phyloP scores from a whole-genome alignment of 2,113 vertebrate species.

The Cryptotis parvus region DNA sequence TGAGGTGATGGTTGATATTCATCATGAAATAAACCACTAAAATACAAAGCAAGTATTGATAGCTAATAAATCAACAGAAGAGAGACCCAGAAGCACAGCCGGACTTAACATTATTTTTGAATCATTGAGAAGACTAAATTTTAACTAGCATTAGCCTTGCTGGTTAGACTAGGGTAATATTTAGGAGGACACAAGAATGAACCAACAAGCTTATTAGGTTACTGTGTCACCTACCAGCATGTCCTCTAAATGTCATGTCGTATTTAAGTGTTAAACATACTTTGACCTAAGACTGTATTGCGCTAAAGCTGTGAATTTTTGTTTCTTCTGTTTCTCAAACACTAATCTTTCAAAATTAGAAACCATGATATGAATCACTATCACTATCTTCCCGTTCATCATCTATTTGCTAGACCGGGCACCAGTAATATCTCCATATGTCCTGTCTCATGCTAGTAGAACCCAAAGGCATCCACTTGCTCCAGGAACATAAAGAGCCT shows the following conservation, averaged over 20 bases:
- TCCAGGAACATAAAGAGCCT: too few species aligned
- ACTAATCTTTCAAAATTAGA: too few species aligned
- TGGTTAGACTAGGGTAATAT: too few species aligned
- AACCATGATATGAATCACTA: too few species aligned
- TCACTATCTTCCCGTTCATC: too few species aligned
- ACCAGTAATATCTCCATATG: too few species aligned
- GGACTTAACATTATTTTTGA: conserved; percentile 49
- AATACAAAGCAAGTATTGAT: neutral
- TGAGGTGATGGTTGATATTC: conserved; percentile 60
- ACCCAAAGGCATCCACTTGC: too few species aligned
- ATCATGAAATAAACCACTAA: conserved; percentile 22
- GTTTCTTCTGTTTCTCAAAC: too few species aligned
- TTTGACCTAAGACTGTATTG: neutral
- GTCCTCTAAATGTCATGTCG: neutral
- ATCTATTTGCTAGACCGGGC: too few species aligned
- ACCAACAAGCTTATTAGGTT: neutral
- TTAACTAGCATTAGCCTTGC: conserved; percentile 56
- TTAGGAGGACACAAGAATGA: neutral
- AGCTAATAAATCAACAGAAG: conserved; percentile 46
- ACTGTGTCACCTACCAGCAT: neutral
- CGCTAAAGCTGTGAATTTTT: too few species aligned
- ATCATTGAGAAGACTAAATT: conserved; percentile 45
- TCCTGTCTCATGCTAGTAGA: too few species aligned
- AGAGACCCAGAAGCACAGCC: neutral
- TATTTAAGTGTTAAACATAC: neutral